Evolutionary conservation across 30 jellyfish, hydroid and myxozoan species (phyloP).

Genomic region (Turritopsis rubra): DNA sequence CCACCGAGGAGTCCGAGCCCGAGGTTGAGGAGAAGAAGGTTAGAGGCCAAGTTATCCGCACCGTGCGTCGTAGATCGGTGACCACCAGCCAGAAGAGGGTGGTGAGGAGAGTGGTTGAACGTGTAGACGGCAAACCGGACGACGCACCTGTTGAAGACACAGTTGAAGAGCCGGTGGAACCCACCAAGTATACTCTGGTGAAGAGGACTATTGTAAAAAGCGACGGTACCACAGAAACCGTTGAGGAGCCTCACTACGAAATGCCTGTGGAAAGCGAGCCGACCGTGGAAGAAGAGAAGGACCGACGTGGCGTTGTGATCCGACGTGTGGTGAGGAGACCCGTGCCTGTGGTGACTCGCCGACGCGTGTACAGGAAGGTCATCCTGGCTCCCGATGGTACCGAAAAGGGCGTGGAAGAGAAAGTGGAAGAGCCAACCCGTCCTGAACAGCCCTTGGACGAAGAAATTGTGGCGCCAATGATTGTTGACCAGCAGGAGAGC

Average conservation of each 20-base stretch:
- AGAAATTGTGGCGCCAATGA: constrained; percentile 1
- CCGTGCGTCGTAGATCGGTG: constrained; percentile 51
- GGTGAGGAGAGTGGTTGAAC: constrained; percentile 49
- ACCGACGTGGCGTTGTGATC: constrained; percentile 46
- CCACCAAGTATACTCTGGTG: constrained; percentile 43
- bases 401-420: constrained; percentile 52
- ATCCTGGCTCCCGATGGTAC: constrained; percentile 49
- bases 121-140: constrained; percentile 24
- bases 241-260: constrained; percentile 70
- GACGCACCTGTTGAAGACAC: constrained; percentile 66
- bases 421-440: constrained; percentile 34
- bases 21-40: constrained; percentile 34
- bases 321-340: constrained; percentile 46
- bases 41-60: constrained; percentile 47
- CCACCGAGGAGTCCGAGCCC: constrained; percentile 57
- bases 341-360: constrained; percentile 37
- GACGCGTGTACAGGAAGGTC: constrained; percentile 50
- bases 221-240: constrained; percentile 39
- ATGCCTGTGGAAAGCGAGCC: constrained; percentile 53
- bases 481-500: constrained; percentile 7
- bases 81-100: constrained; percentile 59
- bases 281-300: constrained; percentile 59
- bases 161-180: constrained; percentile 55
- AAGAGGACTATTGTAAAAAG: constrained; percentile 35
- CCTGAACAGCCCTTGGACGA: constrained; percentile 24